Evolutionary conservation across 2,888 invertebrate species (phyloP), one percentile per base, ranked within the genome.

Genomic region (Polydrusus pterygomalis): DNA sequence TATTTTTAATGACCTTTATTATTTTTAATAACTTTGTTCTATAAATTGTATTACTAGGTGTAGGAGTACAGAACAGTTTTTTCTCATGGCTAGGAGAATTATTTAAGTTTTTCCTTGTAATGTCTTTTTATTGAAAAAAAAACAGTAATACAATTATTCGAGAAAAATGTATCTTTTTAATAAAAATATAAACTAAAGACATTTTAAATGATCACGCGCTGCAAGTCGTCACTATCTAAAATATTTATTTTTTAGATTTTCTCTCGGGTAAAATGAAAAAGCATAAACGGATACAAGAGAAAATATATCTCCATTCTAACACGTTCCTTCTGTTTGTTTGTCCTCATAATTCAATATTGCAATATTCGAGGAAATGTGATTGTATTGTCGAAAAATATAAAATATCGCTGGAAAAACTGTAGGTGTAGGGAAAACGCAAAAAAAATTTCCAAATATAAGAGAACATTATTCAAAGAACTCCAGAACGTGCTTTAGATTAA

Each of bases 341-440:
- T 56, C 30, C 30, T n/a, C 15, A n/a, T 56, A 56, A 56, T 56
- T 34, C 34, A 56, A 56, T 56, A 56, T 34, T 56, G 30, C 56
- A 34, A 56, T 56, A 56, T 56, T 56, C 34, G n/a, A n/a, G 13
- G 34, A 56, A 56, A 56, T 56, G 34, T 56, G 56, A 56, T 56
- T 56, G 56, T 56, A 34, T 56, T 34, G 34, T 34, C 56, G 15
- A 15, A 56, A 56, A 56, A 56, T 15, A 34, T 56, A 56, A 34
- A 34, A 56, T 56, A 56, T 56, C 13, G 20, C 11, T 56, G 30
- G 9, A 56, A 56, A 56, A 34, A 34, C 56, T 34, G 34, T 56
- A 56, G 30, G 56, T n/a, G n/a, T 34, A 56, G 56, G n/a, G 15
- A n/a, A 34, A 56, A 34, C 15, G 34, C 56, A 15, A 34, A 30